These are phyloP conservation scores for Porites divaricata DNA, from an alignment of 92 coral and sea anemone genomes.

Conservation along the genomic window DNA sequence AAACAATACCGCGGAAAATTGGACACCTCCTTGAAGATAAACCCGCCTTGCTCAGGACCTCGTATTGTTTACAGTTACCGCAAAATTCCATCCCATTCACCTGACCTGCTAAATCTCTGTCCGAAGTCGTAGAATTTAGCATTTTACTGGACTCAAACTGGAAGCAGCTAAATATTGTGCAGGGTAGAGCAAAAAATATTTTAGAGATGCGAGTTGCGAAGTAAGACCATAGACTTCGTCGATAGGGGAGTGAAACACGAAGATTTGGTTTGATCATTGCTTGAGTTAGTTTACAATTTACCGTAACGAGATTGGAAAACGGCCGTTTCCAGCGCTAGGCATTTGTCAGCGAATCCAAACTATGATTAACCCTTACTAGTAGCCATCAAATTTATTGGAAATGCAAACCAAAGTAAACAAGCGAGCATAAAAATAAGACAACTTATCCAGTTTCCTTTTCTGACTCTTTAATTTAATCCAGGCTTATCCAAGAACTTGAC, in stretches of 20 bases:
- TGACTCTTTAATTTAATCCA: not conserved
- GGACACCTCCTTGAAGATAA: not conserved
- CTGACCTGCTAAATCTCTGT: slow-evolving; percentile 3
- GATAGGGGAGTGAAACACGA: too few relatives aligned
- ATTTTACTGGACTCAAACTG: slow-evolving; percentile 6
- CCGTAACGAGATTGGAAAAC: too few relatives aligned
- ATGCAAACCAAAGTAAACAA: too few relatives aligned
- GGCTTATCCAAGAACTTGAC: not conserved
- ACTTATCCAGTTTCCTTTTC: slow-evolving; percentile 1
- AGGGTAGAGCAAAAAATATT: not conserved
- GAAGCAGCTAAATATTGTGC: not conserved
- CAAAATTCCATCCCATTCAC: slow-evolving; percentile 15
- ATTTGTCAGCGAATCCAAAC: not conserved
- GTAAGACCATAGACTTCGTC: too few relatives aligned
- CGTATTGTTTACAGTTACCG: not conserved
- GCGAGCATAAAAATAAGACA: not conserved
- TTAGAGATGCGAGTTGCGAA: not conserved
- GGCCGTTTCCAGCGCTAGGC: too few relatives aligned
- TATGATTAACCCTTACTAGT: too few relatives aligned
- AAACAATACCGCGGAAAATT: slow-evolving; percentile 5
- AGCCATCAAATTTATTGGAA: too few relatives aligned
- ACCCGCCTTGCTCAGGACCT: not conserved
- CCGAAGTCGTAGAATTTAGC: slow-evolving; percentile 15
- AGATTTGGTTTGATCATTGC: too few relatives aligned
- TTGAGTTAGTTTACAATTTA: too few relatives aligned